A percentile compares a stretch with the other conserved stretches of the same genome.
These are phyloP conservation scores for Synergus umbraculus DNA, from an alignment of 2,888 invertebrate species.

Conservation along the genomic window DNA sequence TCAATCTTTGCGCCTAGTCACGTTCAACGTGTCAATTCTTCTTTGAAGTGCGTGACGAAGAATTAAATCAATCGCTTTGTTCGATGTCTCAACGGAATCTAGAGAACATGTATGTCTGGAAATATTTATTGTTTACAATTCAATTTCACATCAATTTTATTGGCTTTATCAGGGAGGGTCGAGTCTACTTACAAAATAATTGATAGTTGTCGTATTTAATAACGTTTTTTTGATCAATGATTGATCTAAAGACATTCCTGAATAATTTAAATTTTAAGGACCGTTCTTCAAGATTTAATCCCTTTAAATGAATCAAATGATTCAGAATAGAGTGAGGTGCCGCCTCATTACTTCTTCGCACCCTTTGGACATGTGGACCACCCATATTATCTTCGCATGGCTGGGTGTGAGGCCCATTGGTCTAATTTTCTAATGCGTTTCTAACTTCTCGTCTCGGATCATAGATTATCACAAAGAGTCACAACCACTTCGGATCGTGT, in stretches of 20 bases:
- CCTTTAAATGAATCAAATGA: background rate
- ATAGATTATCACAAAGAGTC: slow-evolving; percentile 1
- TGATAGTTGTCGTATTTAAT: background rate
- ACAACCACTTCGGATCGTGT: background rate
- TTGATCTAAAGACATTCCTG: background rate
- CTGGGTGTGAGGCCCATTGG: slow-evolving; percentile 10
- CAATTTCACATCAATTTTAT: background rate
- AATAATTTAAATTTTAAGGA: too few species aligned
- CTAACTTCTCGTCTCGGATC: background rate
- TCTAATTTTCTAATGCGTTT: slow-evolving; percentile 25
- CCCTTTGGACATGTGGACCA: background rate
- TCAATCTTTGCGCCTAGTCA: slow-evolving; percentile 17
- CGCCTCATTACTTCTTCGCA: slow-evolving; percentile 3
- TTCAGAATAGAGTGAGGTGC: slow-evolving; percentile 1
- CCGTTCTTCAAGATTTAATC: background rate
- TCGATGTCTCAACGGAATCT: background rate
- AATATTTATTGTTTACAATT: background rate
- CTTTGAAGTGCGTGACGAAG: slow-evolving; percentile 17
- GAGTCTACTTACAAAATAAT: too few species aligned
- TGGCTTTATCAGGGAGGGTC: too few species aligned
- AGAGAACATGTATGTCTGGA: background rate
- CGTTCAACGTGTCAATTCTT: slow-evolving; percentile 4
- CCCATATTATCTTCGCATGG: background rate
- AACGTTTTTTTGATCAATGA: background rate
- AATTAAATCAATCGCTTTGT: slow-evolving; percentile 2